phyloP scores from a whole-genome alignment of 2,113 vertebrate species.

The Grantiella picta region DNA sequence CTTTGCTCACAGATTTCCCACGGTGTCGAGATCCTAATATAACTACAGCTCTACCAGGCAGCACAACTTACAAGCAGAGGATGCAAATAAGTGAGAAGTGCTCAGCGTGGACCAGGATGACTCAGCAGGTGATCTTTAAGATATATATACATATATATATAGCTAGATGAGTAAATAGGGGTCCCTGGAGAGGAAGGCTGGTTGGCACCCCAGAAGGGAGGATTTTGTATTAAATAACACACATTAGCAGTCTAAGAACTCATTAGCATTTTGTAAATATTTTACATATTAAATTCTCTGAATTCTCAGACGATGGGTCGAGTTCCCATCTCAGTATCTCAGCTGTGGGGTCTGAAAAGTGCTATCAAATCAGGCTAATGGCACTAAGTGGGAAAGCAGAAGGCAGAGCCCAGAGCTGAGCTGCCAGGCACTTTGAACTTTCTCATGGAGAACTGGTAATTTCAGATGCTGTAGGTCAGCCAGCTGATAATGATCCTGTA shows the following conservation, averaged over 20 bases:
- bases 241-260: background rate
- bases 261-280: background rate
- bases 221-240: background rate
- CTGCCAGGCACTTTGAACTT: background rate
- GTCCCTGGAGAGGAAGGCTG: background rate
- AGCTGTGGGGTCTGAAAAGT: background rate
- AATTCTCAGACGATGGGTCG: background rate
- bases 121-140: background rate
- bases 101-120: background rate
- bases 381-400: background rate
- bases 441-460: background rate
- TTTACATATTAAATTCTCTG: background rate
- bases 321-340: background rate
- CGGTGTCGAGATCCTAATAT: background rate
- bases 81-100: background rate
- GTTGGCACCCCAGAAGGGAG: background rate
- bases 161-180: background rate
- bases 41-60: background rate
- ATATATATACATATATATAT: accelerated
- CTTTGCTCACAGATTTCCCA: background rate
- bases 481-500: background rate
- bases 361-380: background rate
- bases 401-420: background rate
- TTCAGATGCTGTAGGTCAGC: background rate
- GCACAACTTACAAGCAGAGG: background rate